These are phyloP conservation scores for Metallyticus violacea DNA, from an alignment of 2,888 invertebrate species.

Conservation along the genomic window DNA sequence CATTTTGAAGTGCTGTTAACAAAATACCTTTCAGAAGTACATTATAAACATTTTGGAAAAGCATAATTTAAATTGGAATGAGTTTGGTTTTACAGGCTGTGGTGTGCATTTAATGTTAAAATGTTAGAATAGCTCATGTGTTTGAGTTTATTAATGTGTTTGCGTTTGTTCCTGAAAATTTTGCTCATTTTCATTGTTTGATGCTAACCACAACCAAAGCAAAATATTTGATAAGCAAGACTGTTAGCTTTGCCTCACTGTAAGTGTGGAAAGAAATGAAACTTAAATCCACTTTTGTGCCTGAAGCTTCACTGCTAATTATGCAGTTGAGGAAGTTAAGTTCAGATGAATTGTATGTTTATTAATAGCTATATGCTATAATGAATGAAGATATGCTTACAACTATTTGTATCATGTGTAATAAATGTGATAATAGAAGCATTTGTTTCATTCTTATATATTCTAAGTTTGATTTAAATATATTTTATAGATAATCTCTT, in stretches of 20 bases:
- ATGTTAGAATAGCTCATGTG: not conserved
- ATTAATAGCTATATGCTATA: not conserved
- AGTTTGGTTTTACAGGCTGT: not conserved
- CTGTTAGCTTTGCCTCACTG: not conserved
- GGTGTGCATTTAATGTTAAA: not conserved
- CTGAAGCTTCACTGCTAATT: not conserved
- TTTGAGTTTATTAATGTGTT: not conserved
- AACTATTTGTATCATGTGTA: not conserved
- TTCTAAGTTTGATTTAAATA: too few species aligned
- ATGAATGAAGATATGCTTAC: not conserved
- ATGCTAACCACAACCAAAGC: not conserved
- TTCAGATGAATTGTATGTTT: not conserved
- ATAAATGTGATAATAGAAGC: not conserved
- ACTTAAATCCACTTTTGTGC: not conserved
- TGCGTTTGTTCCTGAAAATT: not conserved
- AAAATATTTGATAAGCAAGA: not conserved
- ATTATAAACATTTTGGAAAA: not conserved
- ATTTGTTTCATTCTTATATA: too few species aligned
- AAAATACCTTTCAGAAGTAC: not conserved
- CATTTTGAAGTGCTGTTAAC: not conserved
- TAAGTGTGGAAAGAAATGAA: not conserved
- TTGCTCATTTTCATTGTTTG: not conserved
- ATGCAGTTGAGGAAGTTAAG: not conserved
- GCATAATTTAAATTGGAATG: not conserved
- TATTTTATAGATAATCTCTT: too few species aligned